Evolutionary conservation across 2,888 invertebrate genomes (phyloP).

Genomic region (Prosapia bicincta): DNA sequence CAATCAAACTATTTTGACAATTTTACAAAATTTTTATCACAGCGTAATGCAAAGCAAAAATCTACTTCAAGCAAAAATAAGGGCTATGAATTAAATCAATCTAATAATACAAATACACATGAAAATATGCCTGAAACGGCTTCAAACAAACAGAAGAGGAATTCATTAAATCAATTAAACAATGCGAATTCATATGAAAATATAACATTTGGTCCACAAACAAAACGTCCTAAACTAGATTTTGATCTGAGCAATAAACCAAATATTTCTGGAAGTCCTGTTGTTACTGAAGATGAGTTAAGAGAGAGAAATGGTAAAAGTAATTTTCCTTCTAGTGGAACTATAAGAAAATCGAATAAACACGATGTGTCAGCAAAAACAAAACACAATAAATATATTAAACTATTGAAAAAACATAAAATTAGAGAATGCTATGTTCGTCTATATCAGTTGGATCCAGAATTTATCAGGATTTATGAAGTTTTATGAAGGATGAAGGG

Average conservation of each 20-base stretch:
- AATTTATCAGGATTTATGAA: neutral
- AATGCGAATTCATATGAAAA: neutral
- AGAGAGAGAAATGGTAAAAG: neutral
- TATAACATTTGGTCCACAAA: neutral
- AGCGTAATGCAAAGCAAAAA: too few species aligned
- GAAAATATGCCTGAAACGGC: too few species aligned
- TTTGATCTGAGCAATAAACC: neutral
- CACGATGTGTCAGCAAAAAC: neutral
- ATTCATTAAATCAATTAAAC: neutral
- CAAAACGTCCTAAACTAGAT: neutral
- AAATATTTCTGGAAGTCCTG: neutral
- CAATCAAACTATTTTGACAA: neutral
- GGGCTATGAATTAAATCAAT: too few species aligned
- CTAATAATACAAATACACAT: too few species aligned
- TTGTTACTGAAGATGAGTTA: neutral
- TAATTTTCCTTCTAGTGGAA: neutral
- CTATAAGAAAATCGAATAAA: too few species aligned
- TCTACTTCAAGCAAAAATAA: neutral
- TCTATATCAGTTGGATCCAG: neutral
- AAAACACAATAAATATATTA: neutral
- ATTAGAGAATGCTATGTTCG: neutral
- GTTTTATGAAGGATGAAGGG: neutral
- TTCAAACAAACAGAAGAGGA: neutral
- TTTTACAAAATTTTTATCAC: neutral
- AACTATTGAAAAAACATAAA: neutral